Conservation (phyloP, 2,113 vertebrate genomes). For the Paramisgurnus dabryanus region DNA sequence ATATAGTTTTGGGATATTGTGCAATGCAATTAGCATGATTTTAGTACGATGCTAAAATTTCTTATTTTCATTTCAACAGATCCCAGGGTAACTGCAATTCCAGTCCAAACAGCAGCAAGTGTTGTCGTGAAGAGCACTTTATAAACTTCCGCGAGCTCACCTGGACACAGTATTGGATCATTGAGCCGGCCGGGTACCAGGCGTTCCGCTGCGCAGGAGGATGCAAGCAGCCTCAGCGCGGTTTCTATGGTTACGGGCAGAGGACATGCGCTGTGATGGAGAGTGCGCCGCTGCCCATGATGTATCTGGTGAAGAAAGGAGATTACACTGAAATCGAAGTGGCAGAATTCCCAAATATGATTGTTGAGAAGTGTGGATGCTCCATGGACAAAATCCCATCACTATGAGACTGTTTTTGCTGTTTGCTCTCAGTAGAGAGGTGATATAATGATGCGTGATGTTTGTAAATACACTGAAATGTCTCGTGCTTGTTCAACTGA, state of each 20-base stretch:
- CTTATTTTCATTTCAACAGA: constrained; percentile 55
- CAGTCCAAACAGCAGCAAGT: constrained; percentile 50
- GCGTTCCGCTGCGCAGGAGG: constrained; percentile 68
- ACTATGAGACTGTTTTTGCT: constrained; percentile 47
- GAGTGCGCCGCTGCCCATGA: constrained; percentile 74
- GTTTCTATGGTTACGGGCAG: constrained; percentile 57
- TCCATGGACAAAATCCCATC: constrained; percentile 62
- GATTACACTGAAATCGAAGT: constrained; percentile 78
- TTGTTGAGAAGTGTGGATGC: constrained; percentile 76
- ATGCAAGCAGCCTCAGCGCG: constrained; percentile 64
- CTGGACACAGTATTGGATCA: constrained; percentile 75
- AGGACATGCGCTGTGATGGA: constrained; percentile 66
- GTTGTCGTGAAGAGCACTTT: constrained; percentile 75
- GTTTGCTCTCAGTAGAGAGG: constrained; percentile 11
- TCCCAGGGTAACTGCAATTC: constrained; percentile 71
- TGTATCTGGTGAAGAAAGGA: constrained; percentile 76
- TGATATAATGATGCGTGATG: not conserved
- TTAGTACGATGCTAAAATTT: not conserved
- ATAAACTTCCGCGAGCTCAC: constrained; percentile 72
- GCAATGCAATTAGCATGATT: too few species aligned
- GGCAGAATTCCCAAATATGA: constrained; percentile 78
- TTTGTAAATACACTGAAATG: not conserved
- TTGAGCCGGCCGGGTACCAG: constrained; percentile 71
- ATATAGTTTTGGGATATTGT: too few species aligned
- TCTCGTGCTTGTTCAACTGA: not conserved